phyloP scores from a whole-genome alignment of 2,113 vertebrate genomes.

The Rhadina sibilatrix region DNA sequence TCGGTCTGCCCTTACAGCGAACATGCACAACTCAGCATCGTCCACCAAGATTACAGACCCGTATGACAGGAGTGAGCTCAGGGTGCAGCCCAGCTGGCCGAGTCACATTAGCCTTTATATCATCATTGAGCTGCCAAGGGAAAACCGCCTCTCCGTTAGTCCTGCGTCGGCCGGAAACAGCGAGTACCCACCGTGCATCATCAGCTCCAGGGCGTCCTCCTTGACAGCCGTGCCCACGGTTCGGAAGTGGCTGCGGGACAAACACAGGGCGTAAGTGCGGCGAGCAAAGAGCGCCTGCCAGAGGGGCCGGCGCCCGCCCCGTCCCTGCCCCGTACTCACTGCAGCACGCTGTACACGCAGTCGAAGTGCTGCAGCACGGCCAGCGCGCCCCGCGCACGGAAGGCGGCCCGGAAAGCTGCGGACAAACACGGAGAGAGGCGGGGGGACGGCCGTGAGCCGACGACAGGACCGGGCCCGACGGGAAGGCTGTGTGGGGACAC shows the following conservation, averaged over 20 bases:
- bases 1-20: conserved; percentile 83
- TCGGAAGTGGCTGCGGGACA: conserved; percentile 78
- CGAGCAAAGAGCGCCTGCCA: fast-evolving
- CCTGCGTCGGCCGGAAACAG: no score
- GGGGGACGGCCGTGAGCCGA: not conserved
- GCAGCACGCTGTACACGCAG: conserved; percentile 84
- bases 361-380: conserved; percentile 92
- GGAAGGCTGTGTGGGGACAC: fast-evolving
- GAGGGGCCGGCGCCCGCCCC: not conserved
- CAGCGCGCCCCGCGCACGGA: conserved; percentile 80
- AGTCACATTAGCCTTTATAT: conserved; percentile 81
- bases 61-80: conserved; percentile 9
- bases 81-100: conserved; percentile 48
- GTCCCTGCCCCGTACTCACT: conserved; percentile 77
- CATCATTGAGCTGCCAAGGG: conserved; percentile 69
- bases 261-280: not conserved
- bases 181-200: conserved; percentile 78
- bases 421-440: not conserved
- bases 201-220: conserved; percentile 87
- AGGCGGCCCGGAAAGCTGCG: conserved; percentile 79
- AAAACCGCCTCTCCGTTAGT: not conserved
- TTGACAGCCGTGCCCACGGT: conserved; percentile 74
- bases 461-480: fast-evolving
- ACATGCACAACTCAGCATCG: conserved; percentile 63
- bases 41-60: conserved; percentile 84